Conservation (phyloP, 2,797 vertebrate species). For the Hemitrygon akajei region DNA sequence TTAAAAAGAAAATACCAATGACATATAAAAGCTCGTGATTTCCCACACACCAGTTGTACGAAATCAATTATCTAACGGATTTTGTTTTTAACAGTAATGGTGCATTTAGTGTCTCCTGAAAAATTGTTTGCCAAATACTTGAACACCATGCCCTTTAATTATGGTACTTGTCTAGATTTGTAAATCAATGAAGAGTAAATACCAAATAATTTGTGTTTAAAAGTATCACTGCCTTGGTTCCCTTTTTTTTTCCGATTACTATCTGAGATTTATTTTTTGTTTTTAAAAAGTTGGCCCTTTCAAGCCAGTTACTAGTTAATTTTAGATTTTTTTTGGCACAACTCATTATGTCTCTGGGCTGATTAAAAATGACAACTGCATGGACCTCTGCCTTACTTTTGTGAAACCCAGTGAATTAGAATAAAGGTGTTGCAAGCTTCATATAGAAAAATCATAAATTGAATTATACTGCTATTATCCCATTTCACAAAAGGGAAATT, state of each 20-base stretch:
- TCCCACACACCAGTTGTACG: too few relatives aligned
- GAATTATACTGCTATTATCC: background rate
- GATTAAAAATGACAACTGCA: background rate
- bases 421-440: background rate
- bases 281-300: background rate
- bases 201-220: background rate
- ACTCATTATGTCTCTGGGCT: background rate
- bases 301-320: background rate
- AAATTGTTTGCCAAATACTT: background rate
- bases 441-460: background rate
- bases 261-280: background rate
- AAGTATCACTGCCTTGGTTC: background rate
- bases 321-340: background rate
- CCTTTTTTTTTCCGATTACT: background rate
- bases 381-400: background rate
- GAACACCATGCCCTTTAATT: background rate
- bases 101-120: conserved; percentile 76
- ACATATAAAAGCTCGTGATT: too few relatives aligned
- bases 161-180: background rate
- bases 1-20: too few relatives aligned
- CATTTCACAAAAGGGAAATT: background rate
- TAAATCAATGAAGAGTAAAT: background rate
- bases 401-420: background rate
- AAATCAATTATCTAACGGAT: conserved; percentile 61
- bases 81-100: conserved; percentile 91